A percentile compares a stretch with the other conserved stretches of the same genome.
Conservation (phyloP, 2,797 vertebrate genomes). For the Crocodylus rhombifer region DNA sequence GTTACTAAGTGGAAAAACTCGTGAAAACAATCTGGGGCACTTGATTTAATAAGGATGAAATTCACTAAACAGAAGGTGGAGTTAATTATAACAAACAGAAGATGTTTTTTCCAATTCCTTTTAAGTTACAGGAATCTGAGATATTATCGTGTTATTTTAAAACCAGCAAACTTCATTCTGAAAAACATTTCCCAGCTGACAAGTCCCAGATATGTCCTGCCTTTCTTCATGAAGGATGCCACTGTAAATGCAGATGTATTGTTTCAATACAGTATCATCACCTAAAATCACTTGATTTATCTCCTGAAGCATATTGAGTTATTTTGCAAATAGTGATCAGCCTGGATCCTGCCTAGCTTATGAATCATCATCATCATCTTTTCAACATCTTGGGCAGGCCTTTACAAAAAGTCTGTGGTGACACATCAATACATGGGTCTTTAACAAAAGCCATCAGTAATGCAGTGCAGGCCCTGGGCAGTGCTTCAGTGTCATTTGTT, state of each 20-base stretch:
- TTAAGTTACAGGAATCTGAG: background rate
- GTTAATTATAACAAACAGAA: conserved; percentile 46
- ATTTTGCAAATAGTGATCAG: background rate
- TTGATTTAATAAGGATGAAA: background rate
- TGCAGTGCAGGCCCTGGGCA: background rate
- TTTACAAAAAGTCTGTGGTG: background rate
- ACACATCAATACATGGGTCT: background rate
- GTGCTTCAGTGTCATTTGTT: background rate
- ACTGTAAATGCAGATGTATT: background rate
- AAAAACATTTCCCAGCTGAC: background rate
- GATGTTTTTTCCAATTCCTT: background rate
- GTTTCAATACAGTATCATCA: background rate
- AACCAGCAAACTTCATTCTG: background rate
- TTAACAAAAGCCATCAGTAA: background rate
- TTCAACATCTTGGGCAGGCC: background rate
- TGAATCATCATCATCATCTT: background rate
- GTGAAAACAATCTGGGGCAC: background rate
- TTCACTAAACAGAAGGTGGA: background rate
- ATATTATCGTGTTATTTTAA: background rate
- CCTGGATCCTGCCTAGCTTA: background rate
- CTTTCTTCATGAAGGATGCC: background rate
- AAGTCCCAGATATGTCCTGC: background rate
- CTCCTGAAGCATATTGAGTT: background rate
- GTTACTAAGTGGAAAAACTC: background rate
- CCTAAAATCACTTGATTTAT: background rate